Evolutionary conservation across 2,113 vertebrate genomes (phyloP), one percentile per base, ranked within the genome.

Genomic region (Psephotus haematonotus): DNA sequence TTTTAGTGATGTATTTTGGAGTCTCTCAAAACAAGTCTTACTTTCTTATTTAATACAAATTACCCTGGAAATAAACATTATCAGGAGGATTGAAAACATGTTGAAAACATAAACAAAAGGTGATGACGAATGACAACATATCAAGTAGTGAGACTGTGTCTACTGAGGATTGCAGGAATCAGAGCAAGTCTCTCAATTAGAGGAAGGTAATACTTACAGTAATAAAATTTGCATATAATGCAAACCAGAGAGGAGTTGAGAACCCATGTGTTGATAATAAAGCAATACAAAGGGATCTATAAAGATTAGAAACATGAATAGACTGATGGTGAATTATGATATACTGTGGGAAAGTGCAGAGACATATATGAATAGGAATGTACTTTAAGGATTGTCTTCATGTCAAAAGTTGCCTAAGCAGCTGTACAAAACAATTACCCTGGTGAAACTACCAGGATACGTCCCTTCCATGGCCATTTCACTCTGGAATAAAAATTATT

Each of bases 81-180:
- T 49, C 72, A 94, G 11, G 41, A 93, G 77, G 80, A 82, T 19
- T 84, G 69, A 92, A 93, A 93, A 77, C 41, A 46, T 37, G 7
- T 52, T 90, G 53, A 82, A 92, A 93, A 83, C 62, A 75, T 44
- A 84, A 92, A 93, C 50, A 84, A 84, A 88, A 93, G 65, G 77
- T 91, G 86, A 57, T 79, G 72, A 94, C 82, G 72, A 94, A 93
- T 93, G 62, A 86, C 76, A 81, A 57, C 1, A 4, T 28, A 52
- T 27, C 71, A 86, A 60, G 49, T 5, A 29, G 28, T 37, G 43
- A 81, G 77, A 94, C 85, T 28, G 23, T 18, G 14, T 23, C 69
- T 85, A 20, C 19, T 59, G 78, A 94, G 49, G 57, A 72, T 43
- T 2, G 1, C 31, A 72, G 74, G 81, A 93, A 84, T 85, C 74